Base-by-base conservation (phyloP, 1,140 invertebrate genomes). In the Zaprionus inermis region DNA sequence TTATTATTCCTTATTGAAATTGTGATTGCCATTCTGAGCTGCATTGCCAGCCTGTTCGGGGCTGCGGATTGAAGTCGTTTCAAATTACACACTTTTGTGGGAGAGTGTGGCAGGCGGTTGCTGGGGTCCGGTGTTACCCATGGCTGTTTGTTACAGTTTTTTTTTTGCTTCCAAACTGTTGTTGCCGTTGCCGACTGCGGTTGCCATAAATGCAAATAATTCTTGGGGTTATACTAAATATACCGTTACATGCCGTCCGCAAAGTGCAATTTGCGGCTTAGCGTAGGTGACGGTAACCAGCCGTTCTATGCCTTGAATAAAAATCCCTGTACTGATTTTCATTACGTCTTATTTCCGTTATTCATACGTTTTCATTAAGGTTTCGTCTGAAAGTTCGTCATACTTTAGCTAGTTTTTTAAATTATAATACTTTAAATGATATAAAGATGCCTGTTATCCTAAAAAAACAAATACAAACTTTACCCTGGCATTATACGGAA, bases 181-280 rank as follows among this genome's bases (percentile, higher is more conserved):
- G 30, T 59, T 30, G 51, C 28, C 55, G 57, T 56, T 69, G 20
- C 16, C 57, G 30, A 61, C 38, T 73, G 65, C 65, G 71, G 71
- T 73, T 69, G 41, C 16, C 22, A 36, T 56, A 18, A 72, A 66
- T 28, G 24, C 34, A 58, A 69, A 68, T 49, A 55, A 69, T 28
- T 67, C 44, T 60, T 52, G 49, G 65, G 70, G 36, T 59, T 55
- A 68, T 67, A 54, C 56, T 67, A 52, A 46, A 55, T 44, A 60
- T 69, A 73, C 65, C 51, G 57, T 68, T 69, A 56, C 51, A 32
- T 69, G 9, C 49, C 20, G 16, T 36, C 34, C 64, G 49, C 56
- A 65, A 73, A 73, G 71, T 69, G 57, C 57, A 73, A 56, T 61
- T 73, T 73, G 71, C 18, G 71, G 71, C 57, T 61, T n/a, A 56